Base-by-base conservation (phyloP, 2,797 vertebrate species). In the Loris lydekkerianus region DNA sequence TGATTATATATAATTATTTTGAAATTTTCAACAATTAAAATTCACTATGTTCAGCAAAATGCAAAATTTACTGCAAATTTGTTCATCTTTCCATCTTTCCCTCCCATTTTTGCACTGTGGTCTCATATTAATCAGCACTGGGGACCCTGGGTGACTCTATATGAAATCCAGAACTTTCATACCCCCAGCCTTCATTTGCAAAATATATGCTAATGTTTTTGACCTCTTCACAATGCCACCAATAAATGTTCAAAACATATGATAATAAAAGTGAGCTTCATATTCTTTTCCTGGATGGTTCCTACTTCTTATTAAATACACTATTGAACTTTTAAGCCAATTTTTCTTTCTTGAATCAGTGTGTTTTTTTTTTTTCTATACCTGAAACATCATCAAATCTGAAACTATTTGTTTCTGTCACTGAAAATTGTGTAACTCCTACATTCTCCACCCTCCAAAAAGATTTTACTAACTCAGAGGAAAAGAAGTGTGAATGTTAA, bases 401-500 rank as follows among this genome's bases (percentile, higher is more conserved):
- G 53, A 63, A 56, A 67, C 31, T 67, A 21, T 31, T 21, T 11
- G 31, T 61, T 69, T 27, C 29, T 0, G 21, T 29, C 1, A 65
- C 23, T 53, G 20, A 40, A 96, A 85, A 58, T 10, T 53, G 17
- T 17, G 61, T 40, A 49, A 25, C 1, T n/a, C 21, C 14, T 13
- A 18, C 6, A 0, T 34, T 60, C 10, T 82, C 43, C 13, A 63
- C n/a, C 20, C 49, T 88, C 5, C 23, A 37, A n/a, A 29, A 72
- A 75, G 6, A n/a, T 53, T 61, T 86, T 13, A 34, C 43, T 20
- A 60, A 4, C 3, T 29, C 13, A 4, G 2, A 11, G 2, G 3
- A 34, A 83, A 92, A 14, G 21, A 94, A 78, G 25, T 81, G 10
- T 77, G 10, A 86, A 70, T 76, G 58, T 58, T 90, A 92, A 94